Conservation (phyloP, 1,140 invertebrate species). For the Pseudomyrmex flavicornis region DNA sequence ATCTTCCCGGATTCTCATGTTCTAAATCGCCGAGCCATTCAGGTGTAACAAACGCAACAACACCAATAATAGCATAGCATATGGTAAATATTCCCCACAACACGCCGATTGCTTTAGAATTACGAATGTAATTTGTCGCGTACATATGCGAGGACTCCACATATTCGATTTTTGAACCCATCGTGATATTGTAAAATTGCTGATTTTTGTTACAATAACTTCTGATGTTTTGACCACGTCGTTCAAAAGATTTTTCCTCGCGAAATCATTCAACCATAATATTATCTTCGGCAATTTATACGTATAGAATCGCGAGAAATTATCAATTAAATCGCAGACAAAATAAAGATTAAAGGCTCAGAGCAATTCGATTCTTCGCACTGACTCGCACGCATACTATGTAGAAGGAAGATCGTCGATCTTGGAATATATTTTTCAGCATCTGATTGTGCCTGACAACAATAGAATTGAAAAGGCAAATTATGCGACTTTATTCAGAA, state of each 20-base stretch:
- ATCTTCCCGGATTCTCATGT: conserved; percentile 94
- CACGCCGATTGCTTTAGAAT: conserved; percentile 98
- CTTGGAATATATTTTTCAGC: conserved; percentile 6
- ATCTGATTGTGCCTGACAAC: conserved; percentile 11
- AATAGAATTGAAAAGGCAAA: conserved; percentile 22
- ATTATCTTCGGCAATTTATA: neutral
- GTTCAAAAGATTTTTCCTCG: neutral
- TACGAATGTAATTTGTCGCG: conserved; percentile 96
- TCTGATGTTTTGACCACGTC: neutral
- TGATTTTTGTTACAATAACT: neutral
- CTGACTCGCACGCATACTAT: neutral
- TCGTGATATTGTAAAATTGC: conserved; percentile 74
- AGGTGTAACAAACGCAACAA: conserved; percentile 97
- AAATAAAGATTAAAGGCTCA: neutral
- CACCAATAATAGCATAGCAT: conserved; percentile 97
- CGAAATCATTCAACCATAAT: conserved; percentile 11
- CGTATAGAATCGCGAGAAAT: neutral
- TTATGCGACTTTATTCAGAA: neutral
- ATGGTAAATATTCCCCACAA: conserved; percentile 98
- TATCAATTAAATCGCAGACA: neutral
- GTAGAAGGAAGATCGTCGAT: conserved; percentile 22
- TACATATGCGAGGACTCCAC: conserved; percentile 95
- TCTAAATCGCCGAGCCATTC: conserved; percentile 96
- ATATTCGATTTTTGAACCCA: conserved; percentile 96
- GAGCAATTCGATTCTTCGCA: neutral